A percentile compares a stretch with the other conserved stretches of the same genome.
These are phyloP conservation scores for Calephelis perditalis DNA, from an alignment of 2,888 invertebrate species.

Conservation along the genomic window DNA sequence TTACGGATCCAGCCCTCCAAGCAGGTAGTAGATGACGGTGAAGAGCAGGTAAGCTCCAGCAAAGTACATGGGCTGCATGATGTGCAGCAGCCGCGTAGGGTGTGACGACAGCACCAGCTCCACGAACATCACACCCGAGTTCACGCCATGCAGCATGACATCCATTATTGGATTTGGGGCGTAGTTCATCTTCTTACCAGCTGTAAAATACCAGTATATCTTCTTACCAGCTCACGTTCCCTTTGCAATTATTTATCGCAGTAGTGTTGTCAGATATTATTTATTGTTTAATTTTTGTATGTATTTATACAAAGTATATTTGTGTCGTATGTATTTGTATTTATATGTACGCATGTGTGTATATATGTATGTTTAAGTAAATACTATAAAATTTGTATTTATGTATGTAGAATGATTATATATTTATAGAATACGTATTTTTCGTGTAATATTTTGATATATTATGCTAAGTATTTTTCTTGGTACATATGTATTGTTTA, in stretches of 20 bases:
- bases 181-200: slow-evolving; percentile 49
- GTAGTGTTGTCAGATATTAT: too few species aligned
- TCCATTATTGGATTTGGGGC: slow-evolving; percentile 62
- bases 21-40: slow-evolving; percentile 82
- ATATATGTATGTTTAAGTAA: too few species aligned
- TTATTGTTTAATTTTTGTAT: too few species aligned
- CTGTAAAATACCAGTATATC: slow-evolving; percentile 38
- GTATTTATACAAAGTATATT: too few species aligned
- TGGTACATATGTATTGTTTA: too few species aligned
- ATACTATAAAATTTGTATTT: too few species aligned
- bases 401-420: too few species aligned
- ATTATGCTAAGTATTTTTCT: too few species aligned
- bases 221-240: slow-evolving; percentile 40
- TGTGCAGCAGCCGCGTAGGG: slow-evolving; percentile 80
- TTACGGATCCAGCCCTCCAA: slow-evolving; percentile 86
- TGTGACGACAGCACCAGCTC: slow-evolving; percentile 85
- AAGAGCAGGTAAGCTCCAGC: slow-evolving; percentile 84
- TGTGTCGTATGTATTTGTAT: too few species aligned
- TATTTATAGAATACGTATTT: too few species aligned
- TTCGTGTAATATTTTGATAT: too few species aligned
- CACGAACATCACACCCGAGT: slow-evolving; percentile 84
- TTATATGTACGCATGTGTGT: too few species aligned
- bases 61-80: slow-evolving; percentile 84
- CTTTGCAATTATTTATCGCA: slow-evolving; percentile 27
- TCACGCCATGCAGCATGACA: slow-evolving; percentile 78